phyloP scores from a whole-genome alignment of 2,797 vertebrate species.

The Lindbergichthys nudifrons region DNA sequence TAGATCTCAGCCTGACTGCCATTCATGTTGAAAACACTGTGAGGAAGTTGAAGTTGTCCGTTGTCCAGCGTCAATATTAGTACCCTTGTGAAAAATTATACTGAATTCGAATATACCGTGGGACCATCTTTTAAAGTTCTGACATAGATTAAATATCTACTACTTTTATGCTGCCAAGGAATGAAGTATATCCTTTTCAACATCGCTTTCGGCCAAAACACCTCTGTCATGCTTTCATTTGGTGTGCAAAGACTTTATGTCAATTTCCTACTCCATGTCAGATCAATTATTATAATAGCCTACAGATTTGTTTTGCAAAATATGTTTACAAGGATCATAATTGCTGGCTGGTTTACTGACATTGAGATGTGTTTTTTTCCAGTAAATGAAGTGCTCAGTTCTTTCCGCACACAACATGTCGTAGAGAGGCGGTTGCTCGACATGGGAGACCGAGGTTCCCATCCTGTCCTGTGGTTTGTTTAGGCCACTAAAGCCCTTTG shows the following conservation, averaged over 20 bases:
- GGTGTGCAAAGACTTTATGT: conserved; percentile 3
- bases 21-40: conserved; percentile 40
- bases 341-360: conserved; percentile 4
- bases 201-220: conserved; percentile 13
- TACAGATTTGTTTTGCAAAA: conserved; percentile 14
- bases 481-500: conserved; percentile 5
- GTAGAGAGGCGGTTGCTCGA: background rate
- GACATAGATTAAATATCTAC: conserved; percentile 39
- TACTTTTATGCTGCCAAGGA: conserved; percentile 37
- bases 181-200: conserved; percentile 5
- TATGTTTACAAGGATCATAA: conserved; percentile 14
- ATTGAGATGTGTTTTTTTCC: background rate
- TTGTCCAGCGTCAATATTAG: conserved; percentile 40
- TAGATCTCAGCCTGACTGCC: conserved; percentile 19
- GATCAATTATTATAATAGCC: conserved; percentile 24
- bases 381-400: conserved; percentile 14
- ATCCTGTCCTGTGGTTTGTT: conserved; percentile 13
- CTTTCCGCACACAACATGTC: conserved; percentile 6
- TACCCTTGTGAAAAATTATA: conserved; percentile 36
- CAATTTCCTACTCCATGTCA: conserved; percentile 12
- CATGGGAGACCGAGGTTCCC: background rate
- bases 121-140: conserved; percentile 21
- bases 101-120: conserved; percentile 26
- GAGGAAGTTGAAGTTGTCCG: conserved; percentile 18
- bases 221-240: conserved; percentile 15